Base-by-base conservation (phyloP, 2,113 vertebrate genomes). In the Oreochromis aureus region DNA sequence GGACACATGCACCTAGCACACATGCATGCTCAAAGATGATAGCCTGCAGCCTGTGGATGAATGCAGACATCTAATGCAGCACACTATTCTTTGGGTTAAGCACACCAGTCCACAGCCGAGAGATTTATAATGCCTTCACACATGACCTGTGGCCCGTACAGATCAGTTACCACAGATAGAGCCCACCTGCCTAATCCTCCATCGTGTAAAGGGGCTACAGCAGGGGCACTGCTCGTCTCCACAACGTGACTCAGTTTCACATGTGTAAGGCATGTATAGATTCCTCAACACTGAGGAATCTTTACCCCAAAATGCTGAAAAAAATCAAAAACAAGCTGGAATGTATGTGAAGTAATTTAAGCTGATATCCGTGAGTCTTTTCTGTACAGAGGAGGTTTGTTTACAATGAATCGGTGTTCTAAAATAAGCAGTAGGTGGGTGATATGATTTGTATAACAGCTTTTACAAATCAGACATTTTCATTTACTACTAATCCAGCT, bases 61-160 rank as follows among this genome's bases (percentile, higher is more conserved):
- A 89, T 88, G 86, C 36, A 81, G 84, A 85, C 56, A 80, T 89
- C 76, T 86, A 86, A 87, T 56, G 83, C 80, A 61, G 89, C 81
- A 44, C 58, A 61, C 36, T 27, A 44, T 32, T 86, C 59, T 82
- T 83, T 44, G 78, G 81, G 87, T 91, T 90, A 90, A 94, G 87
- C 76, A 89, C 76, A 87, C 53, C 87, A n/a, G 73, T 86, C 80
- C 88, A 81, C 66, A 24, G 85, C 56, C 11, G 55, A 84, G 41
- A 90, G 90, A 94, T 94, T 88, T 92, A 94, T 84, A 58, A 83
- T 61, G 56, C 24, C 10, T 93, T 92, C 91, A 91, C 80, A 86
- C 83, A 85, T 87, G 94, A 92, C 89, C 92, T 88, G 55, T 80
- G 81, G 53, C 85, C 78, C 53, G 66, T 58, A 73, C 82, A 86